Percentiles rank a stretch among this genome's conserved stretches.
phyloP scores from a whole-genome alignment of 2,797 vertebrate genomes.

The Enteromius radiatus region DNA sequence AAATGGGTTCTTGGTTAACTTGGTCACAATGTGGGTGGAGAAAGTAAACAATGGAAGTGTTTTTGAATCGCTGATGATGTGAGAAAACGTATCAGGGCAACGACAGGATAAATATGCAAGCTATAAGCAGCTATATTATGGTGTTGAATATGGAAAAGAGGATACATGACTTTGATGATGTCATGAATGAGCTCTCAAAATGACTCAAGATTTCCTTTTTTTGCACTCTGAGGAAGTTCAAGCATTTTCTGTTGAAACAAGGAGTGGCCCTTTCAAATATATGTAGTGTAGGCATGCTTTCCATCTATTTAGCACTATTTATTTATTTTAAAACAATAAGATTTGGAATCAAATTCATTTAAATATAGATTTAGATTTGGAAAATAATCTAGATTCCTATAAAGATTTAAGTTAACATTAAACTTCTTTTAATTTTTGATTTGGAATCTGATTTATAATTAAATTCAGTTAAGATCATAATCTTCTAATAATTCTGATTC shows the following conservation, averaged over 20 bases:
- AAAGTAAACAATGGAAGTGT: constrained; percentile 20
- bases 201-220: constrained; percentile 5
- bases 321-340: neutral
- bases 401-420: neutral
- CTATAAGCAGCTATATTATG: neutral
- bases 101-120: neutral
- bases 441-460: neutral
- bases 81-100: neutral
- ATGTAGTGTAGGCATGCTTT: neutral
- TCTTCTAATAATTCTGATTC: neutral
- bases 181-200: neutral
- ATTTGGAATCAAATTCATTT: neutral
- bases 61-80: constrained; percentile 5
- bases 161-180: constrained; percentile 9
- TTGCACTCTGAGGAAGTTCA: constrained; percentile 9
- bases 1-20: constrained; percentile 6
- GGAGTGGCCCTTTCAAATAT: neutral
- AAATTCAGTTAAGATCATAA: neutral
- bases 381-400: neutral
- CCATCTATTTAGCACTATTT: neutral
- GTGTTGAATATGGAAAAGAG: neutral
- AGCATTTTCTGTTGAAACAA: neutral
- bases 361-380: neutral
- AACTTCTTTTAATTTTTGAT: neutral
- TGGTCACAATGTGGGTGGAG: constrained; percentile 13